phyloP scores from a whole-genome alignment of 2,888 invertebrate species.

The Calameuta filiformis region DNA sequence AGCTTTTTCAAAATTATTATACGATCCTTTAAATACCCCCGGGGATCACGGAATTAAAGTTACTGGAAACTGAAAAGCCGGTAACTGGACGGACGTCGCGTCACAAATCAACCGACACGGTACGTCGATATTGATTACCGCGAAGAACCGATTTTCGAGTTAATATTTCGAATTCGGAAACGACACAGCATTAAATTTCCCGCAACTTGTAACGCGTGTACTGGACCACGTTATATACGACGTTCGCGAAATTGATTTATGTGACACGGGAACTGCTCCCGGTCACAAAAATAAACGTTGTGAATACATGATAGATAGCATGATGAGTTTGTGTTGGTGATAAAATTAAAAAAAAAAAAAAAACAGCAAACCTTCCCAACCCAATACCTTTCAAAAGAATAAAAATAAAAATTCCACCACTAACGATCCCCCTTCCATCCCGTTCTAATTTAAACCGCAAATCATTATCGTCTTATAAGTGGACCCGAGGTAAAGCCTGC shows the following conservation, averaged over 20 bases:
- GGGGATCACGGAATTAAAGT: not conserved
- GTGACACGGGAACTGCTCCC: not conserved
- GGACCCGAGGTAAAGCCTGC: not conserved
- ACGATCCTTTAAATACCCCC: not conserved
- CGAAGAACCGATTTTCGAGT: not conserved
- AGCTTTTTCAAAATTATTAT: not conserved
- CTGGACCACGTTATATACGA: not conserved
- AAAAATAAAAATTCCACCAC: not conserved
- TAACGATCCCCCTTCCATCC: not conserved
- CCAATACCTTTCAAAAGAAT: not conserved
- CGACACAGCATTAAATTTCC: conserved; percentile 15
- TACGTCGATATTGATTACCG: not conserved
- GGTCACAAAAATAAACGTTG: not conserved
- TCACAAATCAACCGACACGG: not conserved
- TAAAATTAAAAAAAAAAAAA: too few relatives aligned
- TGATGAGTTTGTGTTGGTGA: not conserved
- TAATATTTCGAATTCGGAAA: conserved; percentile 14
- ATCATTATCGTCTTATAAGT: not conserved
- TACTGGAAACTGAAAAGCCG: not conserved
- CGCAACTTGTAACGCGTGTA: conserved; percentile 9
- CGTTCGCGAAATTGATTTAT: not conserved
- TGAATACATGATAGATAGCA: not conserved
- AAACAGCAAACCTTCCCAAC: not conserved
- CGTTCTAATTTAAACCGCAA: not conserved
- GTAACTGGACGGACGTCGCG: not conserved